Conservation (phyloP, 2,888 invertebrate species). For the Papilio protenor region DNA sequence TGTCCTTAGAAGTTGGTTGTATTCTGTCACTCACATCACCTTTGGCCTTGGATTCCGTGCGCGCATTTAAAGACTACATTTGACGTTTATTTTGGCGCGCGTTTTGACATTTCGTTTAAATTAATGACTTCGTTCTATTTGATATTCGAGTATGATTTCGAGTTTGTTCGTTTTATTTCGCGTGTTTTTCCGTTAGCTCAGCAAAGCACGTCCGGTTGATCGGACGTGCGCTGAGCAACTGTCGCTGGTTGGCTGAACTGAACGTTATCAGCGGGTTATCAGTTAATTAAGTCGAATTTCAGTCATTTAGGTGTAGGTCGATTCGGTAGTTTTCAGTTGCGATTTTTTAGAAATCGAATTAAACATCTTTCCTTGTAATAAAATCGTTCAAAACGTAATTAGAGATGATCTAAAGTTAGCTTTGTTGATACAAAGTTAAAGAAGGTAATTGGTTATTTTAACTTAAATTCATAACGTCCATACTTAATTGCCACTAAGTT, state of each 20-base stretch:
- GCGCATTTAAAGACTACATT: constrained; percentile 42
- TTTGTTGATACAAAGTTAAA: too few relatives aligned
- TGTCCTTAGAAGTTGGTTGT: constrained; percentile 54
- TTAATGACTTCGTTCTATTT: constrained; percentile 44
- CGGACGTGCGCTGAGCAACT: constrained; percentile 75
- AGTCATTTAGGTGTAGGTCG: constrained; percentile 47
- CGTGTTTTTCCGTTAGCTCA: constrained; percentile 55
- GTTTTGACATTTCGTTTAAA: constrained; percentile 46
- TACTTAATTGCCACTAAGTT: background rate
- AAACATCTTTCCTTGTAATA: background rate
- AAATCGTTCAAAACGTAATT: background rate
- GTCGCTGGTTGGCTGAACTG: constrained; percentile 57
- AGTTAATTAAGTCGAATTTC: constrained; percentile 56
- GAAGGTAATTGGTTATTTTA: too few relatives aligned
- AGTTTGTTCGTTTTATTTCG: constrained; percentile 67
- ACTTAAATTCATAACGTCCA: background rate
- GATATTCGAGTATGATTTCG: constrained; percentile 62
- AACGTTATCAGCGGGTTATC: constrained; percentile 69
- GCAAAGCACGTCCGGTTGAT: constrained; percentile 64
- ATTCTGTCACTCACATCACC: constrained; percentile 55
- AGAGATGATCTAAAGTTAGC: too few relatives aligned
- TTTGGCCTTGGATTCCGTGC: constrained; percentile 54
- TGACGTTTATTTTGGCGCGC: constrained; percentile 48
- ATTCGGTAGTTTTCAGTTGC: background rate
- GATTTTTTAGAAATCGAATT: constrained; percentile 3